Base-by-base conservation (phyloP, 2,797 vertebrate genomes). In the Phrynocephalus forsythii region DNA sequence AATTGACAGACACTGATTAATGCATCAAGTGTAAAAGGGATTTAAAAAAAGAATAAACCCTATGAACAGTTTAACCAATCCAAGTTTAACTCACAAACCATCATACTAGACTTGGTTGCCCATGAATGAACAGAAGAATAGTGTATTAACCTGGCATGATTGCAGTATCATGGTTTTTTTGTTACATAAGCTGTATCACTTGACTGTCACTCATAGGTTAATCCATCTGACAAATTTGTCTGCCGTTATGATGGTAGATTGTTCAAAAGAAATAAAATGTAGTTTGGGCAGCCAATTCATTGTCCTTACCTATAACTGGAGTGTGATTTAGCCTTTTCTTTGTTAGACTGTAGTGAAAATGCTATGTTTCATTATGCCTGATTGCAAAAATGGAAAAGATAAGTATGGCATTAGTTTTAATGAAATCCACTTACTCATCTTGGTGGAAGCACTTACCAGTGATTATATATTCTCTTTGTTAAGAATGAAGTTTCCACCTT, bases 361-460 rank as follows among this genome's bases (percentile, higher is more conserved):
- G 75, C 1, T 8, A 18, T 50, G 6, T 90, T 93, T 94, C 73
- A 90, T 88, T 86, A 91, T 48, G 79, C 52, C 87, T 94, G 92
- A 94, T 92, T 95, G 68, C 73, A 93, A 94, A 44, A 92, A 88
- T 68, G 50, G 76, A 77, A 93, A 83, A 89, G 38, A 90, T 71
- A 87, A 93, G 60, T 75, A 50, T 82, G 82, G 93, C 89, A 87
- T 92, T 90, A 86, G 83, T 93, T 91, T 92, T 88, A 91, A 92
- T 90, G 89, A 87, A 87, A 89, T 3, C 0, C 26, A 87, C 85
- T 86, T 87, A 85, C 77, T 89, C 5, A 66, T 84, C 89, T 90
- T 82, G 73, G 60, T 83, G 68, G 86, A 93, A 93, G 66, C 86
- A 90, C n/a, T 83, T 86, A 83, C 28, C 20, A 33, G 8, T 87